These are phyloP conservation scores for Muscicapa striata DNA, from an alignment of 2,797 vertebrate species.

Conservation along the genomic window DNA sequence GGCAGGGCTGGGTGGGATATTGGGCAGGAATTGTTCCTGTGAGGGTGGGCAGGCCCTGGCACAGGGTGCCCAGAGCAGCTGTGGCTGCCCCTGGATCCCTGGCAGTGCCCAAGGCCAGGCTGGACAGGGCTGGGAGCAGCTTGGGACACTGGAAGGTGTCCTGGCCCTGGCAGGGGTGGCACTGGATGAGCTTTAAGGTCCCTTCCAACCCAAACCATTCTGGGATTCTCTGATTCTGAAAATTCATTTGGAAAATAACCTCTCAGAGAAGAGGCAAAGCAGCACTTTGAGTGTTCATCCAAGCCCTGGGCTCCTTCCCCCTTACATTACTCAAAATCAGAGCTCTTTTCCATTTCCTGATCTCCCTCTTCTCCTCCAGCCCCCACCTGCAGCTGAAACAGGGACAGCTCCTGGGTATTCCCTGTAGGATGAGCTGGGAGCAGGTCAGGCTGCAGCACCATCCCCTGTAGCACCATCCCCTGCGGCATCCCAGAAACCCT, in stretches of 20 bases:
- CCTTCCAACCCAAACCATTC: neutral
- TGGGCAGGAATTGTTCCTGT: neutral
- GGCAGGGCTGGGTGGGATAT: neutral
- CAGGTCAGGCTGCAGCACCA: neutral
- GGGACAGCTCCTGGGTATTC: rapidly evolving
- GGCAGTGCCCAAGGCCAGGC: neutral
- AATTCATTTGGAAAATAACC: neutral
- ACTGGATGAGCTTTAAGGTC: rapidly evolving
- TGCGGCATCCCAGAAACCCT: neutral
- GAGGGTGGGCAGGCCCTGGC: neutral
- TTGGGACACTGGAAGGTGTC: neutral
- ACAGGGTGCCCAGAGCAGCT: neutral
- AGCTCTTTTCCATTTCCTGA: neutral
- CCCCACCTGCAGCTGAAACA: neutral
- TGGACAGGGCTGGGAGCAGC: neutral
- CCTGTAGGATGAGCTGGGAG: neutral
- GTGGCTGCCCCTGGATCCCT: neutral
- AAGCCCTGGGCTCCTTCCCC: neutral
- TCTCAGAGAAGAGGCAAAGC: neutral
- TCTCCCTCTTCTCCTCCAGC: neutral
- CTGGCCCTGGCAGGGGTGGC: neutral
- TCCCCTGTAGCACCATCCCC: neutral
- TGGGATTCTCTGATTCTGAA: neutral
- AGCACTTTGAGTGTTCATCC: neutral
- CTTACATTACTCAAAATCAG: rapidly evolving